Percentiles rank a stretch among this genome's conserved stretches.
Conservation (phyloP, 2,797 vertebrate genomes). For the Poliocrania exsul region DNA sequence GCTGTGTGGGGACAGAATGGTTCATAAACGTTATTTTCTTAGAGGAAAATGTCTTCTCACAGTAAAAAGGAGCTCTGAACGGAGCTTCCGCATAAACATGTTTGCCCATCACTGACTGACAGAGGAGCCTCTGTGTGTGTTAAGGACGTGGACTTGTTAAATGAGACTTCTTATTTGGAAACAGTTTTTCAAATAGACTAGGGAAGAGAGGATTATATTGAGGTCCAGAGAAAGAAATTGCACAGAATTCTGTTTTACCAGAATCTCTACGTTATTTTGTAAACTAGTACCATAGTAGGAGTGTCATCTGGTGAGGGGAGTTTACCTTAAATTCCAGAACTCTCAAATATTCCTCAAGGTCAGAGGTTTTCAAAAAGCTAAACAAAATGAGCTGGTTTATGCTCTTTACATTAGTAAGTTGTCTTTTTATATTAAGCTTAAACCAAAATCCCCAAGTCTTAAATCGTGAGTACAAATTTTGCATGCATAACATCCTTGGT, state of each 20-base stretch:
- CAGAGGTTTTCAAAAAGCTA: neutral
- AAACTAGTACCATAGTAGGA: neutral
- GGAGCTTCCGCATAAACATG: constrained; percentile 14
- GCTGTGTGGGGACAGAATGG: neutral
- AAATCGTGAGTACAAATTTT: neutral
- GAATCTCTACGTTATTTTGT: neutral
- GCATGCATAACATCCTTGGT: neutral
- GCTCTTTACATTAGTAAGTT: neutral
- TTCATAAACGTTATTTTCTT: constrained; percentile 54
- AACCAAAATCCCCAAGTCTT: neutral
- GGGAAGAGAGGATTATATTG: neutral
- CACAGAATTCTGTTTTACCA: neutral
- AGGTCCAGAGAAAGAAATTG: neutral
- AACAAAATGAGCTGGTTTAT: neutral
- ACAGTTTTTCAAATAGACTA: neutral
- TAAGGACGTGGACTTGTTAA: constrained; percentile 42
- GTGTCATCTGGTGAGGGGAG: neutral
- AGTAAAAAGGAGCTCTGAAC: constrained; percentile 38
- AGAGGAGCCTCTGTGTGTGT: constrained; percentile 41
- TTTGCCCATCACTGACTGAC: constrained; percentile 27
- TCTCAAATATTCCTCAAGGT: neutral
- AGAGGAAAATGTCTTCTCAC: constrained; percentile 25
- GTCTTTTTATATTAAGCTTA: neutral
- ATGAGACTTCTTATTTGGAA: constrained; percentile 25
- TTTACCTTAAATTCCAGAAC: neutral